Conservation (phyloP, 2,888 invertebrate species). For the Tinea semifulvella region DNA sequence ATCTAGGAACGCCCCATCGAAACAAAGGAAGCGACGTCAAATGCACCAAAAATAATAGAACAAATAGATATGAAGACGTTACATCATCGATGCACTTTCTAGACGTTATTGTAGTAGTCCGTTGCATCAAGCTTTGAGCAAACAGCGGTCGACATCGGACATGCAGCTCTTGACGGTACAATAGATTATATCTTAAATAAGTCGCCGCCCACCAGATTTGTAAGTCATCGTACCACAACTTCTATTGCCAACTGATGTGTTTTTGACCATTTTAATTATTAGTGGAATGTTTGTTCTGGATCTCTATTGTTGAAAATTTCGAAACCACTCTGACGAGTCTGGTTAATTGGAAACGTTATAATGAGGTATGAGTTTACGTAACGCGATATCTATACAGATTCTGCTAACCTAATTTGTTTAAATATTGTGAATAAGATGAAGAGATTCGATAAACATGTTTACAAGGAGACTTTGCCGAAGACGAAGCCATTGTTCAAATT, state of each 20-base stretch:
- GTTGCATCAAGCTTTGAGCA: constrained; percentile 27
- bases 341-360: constrained; percentile 31
- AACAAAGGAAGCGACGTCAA: constrained; percentile 38
- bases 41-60: constrained; percentile 37
- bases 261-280: constrained; percentile 35
- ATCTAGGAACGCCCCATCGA: constrained; percentile 15
- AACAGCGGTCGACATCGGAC: constrained; percentile 16
- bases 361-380: constrained; percentile 28
- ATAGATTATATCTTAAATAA: constrained; percentile 40
- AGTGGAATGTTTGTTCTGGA: constrained; percentile 27
- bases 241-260: constrained; percentile 24
- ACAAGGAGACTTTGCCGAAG: constrained; percentile 25
- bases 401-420: background rate
- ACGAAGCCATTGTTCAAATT: constrained; percentile 43
- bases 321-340: constrained; percentile 24
- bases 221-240: constrained; percentile 30
- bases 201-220: constrained; percentile 32
- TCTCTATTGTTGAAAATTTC: constrained; percentile 28
- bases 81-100: constrained; percentile 39
- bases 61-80: constrained; percentile 40
- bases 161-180: constrained; percentile 17
- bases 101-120: constrained; percentile 24
- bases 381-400: constrained; percentile 14
- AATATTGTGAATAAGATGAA: constrained; percentile 6
- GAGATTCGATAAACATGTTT: constrained; percentile 1